A percentile compares a stretch with the other conserved stretches of the same genome.
Evolutionary conservation across 2,888 invertebrate genomes (phyloP).

Genomic region (Conchocele bisecta): DNA sequence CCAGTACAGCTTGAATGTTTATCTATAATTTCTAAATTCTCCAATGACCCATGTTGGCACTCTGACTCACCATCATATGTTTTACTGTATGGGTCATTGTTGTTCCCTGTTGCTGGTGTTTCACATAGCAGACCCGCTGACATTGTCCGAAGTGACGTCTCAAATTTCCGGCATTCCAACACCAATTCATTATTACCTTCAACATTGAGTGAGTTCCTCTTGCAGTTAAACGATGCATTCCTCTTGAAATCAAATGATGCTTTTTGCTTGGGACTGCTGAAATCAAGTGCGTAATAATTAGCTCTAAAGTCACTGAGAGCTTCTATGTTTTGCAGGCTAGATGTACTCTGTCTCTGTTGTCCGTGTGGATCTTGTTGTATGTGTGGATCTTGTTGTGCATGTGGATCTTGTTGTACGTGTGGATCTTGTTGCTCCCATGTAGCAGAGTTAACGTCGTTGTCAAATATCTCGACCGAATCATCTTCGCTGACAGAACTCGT

Average conservation of each 20-base stretch:
- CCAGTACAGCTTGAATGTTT: background rate
- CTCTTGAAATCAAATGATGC: background rate
- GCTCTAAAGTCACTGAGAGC: constrained; percentile 47
- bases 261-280: constrained; percentile 28
- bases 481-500: constrained; percentile 71
- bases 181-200: constrained; percentile 31
- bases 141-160: constrained; percentile 62
- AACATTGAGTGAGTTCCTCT: constrained; percentile 2
- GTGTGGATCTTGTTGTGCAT: too few relatives aligned
- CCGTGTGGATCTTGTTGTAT: too few relatives aligned
- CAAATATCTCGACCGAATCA: constrained; percentile 43
- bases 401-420: too few relatives aligned
- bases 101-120: background rate
- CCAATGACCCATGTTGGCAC: background rate
- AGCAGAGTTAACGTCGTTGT: too few relatives aligned
- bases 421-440: too few relatives aligned
- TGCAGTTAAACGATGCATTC: background rate
- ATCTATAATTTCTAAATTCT: background rate
- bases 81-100: background rate
- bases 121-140: constrained; percentile 40
- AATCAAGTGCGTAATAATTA: constrained; percentile 54
- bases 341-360: constrained; percentile 34
- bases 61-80: background rate
- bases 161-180: constrained; percentile 63
- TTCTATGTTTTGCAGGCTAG: constrained; percentile 49